A percentile compares a stretch with the other conserved stretches of the same genome.
Evolutionary conservation across 92 coral and sea anemone genomes (phyloP).

Genomic region (Diadumene lineata): DNA sequence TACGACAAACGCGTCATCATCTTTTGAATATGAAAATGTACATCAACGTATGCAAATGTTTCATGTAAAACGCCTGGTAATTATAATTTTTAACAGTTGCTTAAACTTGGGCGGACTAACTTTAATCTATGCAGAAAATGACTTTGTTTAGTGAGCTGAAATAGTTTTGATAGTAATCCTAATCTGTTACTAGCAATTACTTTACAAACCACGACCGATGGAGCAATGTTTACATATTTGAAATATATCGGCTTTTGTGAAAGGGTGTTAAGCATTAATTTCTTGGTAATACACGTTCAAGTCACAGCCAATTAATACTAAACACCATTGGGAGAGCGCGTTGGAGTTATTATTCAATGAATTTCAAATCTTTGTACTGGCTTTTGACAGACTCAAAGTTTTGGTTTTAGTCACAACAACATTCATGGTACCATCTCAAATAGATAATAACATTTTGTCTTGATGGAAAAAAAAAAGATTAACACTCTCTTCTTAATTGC

Average conservation of each 20-base stretch:
- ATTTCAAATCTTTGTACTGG: neutral
- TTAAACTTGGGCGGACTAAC: neutral
- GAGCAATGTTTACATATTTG: constrained; percentile 63
- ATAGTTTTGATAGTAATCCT: neutral
- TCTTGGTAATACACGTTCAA: neutral
- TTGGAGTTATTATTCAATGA: neutral
- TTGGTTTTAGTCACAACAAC: constrained; percentile 16
- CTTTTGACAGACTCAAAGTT: neutral
- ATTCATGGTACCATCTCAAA: neutral
- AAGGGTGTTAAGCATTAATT: constrained; percentile 7
- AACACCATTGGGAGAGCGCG: neutral
- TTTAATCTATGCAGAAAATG: neutral
- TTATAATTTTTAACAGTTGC: neutral
- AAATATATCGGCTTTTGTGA: constrained; percentile 49
- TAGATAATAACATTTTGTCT: neutral
- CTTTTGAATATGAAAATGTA: constrained; percentile 77
- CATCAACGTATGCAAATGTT: constrained; percentile 76
- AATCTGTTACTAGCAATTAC: neutral
- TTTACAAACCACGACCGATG: neutral
- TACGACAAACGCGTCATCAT: constrained; percentile 76
- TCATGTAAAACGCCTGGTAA: neutral
- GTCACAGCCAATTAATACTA: neutral
- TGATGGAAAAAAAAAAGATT: neutral
- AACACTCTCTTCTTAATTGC: neutral
- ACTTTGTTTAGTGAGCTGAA: neutral